These are phyloP conservation scores for Conus canariensis DNA, from an alignment of 2,888 invertebrate genomes.

Conservation along the genomic window DNA sequence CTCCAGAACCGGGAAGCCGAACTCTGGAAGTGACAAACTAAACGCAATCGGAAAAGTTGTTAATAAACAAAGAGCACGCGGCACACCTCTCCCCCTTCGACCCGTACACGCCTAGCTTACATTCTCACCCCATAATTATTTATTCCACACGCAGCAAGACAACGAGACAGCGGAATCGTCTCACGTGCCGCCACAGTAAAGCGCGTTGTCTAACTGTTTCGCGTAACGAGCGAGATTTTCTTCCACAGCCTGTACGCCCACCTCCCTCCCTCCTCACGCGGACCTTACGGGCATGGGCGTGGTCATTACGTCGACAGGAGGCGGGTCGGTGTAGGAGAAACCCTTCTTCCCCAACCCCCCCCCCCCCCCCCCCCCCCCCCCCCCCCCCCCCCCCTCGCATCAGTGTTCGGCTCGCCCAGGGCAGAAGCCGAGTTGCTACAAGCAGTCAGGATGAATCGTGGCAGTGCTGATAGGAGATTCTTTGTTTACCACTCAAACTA, in stretches of 20 bases:
- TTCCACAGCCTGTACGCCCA: neutral
- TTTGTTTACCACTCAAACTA: too few relatives aligned
- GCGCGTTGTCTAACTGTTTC: too few relatives aligned
- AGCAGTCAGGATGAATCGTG: too few relatives aligned
- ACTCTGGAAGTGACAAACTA: too few relatives aligned
- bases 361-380: neutral
- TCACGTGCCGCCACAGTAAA: neutral
- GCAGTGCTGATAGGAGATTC: too few relatives aligned
- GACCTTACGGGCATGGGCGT: slow-evolving; percentile 29
- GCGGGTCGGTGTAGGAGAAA: slow-evolving; percentile 20
- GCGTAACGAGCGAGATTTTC: neutral
- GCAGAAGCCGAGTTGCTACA: neutral
- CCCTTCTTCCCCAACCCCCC: neutral
- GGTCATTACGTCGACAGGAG: slow-evolving; percentile 15
- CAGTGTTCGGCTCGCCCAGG: slow-evolving; percentile 7
- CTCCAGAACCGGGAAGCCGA: too few relatives aligned
- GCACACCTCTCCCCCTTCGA: too few relatives aligned
- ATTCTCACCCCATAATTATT: neutral
- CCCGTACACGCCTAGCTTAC: too few relatives aligned
- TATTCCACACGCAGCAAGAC: neutral
- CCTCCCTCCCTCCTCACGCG: neutral
- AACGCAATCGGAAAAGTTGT: neutral
- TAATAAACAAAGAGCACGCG: neutral
- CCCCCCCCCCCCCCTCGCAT: too few relatives aligned
- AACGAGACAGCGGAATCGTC: neutral